Conservation (phyloP, 2,113 vertebrate genomes). For the Toxotes jaculatrix region DNA sequence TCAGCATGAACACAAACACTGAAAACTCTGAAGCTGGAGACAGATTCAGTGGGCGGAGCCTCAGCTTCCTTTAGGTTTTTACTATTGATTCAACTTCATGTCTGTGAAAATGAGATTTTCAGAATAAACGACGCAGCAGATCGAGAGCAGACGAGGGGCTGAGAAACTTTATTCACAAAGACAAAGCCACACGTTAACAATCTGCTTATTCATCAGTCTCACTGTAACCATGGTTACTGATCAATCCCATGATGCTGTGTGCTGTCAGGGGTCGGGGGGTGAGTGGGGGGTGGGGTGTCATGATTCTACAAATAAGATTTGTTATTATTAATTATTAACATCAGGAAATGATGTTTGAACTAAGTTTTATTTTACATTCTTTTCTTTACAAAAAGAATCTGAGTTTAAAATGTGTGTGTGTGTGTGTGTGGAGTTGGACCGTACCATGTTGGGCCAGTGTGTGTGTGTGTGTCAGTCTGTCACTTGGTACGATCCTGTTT, state of each 20-base stretch:
- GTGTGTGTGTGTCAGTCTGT: not conserved
- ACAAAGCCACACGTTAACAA: not conserved
- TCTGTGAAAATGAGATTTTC: too few species aligned
- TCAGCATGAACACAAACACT: too few species aligned
- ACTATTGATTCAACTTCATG: too few species aligned
- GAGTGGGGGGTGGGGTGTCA: not conserved
- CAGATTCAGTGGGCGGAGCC: too few species aligned
- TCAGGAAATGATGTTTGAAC: constrained; percentile 12
- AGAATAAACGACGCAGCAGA: too few species aligned
- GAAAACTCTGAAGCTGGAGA: too few species aligned
- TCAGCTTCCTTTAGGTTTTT: too few species aligned
- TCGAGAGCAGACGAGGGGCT: not conserved
- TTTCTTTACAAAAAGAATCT: constrained; percentile 59
- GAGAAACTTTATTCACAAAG: constrained; percentile 18
- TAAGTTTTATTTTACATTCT: constrained; percentile 33
- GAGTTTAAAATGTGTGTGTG: constrained; percentile 4
- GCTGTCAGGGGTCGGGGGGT: not conserved
- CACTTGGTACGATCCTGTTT: not conserved
- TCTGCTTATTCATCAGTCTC: constrained; percentile 15
- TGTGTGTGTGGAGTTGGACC: constrained; percentile 1
- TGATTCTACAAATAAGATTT: constrained; percentile 44
- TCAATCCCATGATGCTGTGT: constrained; percentile 7
- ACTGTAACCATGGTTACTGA: constrained; percentile 43
- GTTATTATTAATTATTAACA: not conserved
- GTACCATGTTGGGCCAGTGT: not conserved